These are phyloP conservation scores for Chloroceryle inda DNA, from an alignment of 2,797 vertebrate genomes.

Conservation along the genomic window DNA sequence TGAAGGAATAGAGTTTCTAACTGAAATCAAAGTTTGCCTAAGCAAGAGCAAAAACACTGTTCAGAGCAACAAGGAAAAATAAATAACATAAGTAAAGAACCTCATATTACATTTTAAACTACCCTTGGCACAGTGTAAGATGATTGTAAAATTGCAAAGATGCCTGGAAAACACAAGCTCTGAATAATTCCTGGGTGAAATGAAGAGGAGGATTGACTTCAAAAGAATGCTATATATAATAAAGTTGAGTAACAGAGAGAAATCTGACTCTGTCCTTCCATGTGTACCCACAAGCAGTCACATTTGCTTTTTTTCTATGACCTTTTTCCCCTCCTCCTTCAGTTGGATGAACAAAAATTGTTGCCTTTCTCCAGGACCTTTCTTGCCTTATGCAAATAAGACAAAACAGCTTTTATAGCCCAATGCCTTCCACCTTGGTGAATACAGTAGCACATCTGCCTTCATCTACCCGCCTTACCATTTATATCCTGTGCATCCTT, in stretches of 20 bases:
- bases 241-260: not conserved
- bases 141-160: constrained; percentile 33
- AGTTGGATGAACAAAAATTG: not conserved
- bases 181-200: constrained; percentile 37
- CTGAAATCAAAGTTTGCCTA: constrained; percentile 35
- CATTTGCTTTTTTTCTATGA: not conserved
- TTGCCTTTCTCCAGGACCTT: not conserved
- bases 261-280: not conserved
- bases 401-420: not conserved
- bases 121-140: not conserved
- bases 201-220: not conserved
- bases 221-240: not conserved
- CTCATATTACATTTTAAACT: constrained; percentile 38
- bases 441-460: not conserved
- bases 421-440: accelerated
- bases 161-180: constrained; percentile 36
- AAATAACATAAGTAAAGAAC: not conserved
- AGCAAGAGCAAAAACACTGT: not conserved
- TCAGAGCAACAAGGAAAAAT: constrained; percentile 1
- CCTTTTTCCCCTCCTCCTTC: not conserved
- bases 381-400: not conserved
- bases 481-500: not conserved
- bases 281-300: not conserved
- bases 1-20: not conserved
- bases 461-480: not conserved